Evolutionary conservation across 1,140 invertebrate species (phyloP).

Genomic region (Kradibia gibbosae): DNA sequence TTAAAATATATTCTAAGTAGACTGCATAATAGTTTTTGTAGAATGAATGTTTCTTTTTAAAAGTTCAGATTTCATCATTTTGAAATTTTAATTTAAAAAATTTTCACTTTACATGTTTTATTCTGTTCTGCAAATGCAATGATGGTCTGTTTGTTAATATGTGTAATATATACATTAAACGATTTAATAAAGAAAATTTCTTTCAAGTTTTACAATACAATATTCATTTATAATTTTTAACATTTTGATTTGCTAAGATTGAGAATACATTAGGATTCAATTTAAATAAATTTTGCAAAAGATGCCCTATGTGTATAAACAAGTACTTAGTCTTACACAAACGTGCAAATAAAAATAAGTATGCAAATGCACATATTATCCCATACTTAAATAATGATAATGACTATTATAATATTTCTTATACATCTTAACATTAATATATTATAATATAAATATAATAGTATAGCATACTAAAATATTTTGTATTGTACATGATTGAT

Average conservation of each 20-base stretch:
- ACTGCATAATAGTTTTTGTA: neutral
- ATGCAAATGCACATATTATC: too few relatives aligned
- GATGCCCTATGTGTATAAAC: too few relatives aligned
- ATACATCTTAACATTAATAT: too few relatives aligned
- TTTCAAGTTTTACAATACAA: neutral
- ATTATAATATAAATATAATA: too few relatives aligned
- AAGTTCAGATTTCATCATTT: neutral
- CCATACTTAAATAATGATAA: too few relatives aligned
- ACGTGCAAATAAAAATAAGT: too few relatives aligned
- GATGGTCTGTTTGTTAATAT: neutral
- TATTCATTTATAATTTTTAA: neutral
- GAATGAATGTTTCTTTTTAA: constrained; percentile 9
- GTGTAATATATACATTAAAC: neutral
- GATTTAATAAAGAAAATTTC: neutral
- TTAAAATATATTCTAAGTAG: constrained; percentile 19
- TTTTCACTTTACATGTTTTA: constrained; percentile 5
- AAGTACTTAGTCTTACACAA: too few relatives aligned
- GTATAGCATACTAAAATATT: too few relatives aligned
- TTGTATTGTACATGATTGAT: too few relatives aligned
- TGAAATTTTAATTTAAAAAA: constrained; percentile 3
- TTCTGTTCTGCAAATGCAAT: neutral
- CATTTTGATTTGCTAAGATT: neutral
- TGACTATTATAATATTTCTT: too few relatives aligned
- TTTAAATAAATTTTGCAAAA: neutral
- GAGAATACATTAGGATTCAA: neutral